Base-by-base conservation (phyloP, 2,113 vertebrate species). In the Geococcyx californianus region DNA sequence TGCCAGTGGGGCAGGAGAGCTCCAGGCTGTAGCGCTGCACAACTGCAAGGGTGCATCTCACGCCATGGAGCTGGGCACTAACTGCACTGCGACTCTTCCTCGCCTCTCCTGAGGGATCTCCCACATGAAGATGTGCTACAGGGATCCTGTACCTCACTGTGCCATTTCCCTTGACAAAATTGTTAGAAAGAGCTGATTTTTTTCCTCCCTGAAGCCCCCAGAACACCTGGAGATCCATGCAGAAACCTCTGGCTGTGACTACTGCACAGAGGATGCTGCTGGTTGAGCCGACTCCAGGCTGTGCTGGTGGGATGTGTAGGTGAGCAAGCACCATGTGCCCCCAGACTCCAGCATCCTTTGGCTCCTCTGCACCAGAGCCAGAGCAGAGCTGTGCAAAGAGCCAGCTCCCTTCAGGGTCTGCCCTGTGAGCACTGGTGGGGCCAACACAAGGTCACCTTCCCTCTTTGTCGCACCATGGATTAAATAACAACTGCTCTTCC, bases 391-490 rank as follows among this genome's bases (percentile, higher is more conserved):
- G 28, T n/a, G 33, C 16, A 11, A 59, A 40, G 44, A 66, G 34
- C n/a, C 51, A 26, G 24, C 19, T 59, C 45, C 21, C n/a, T 10
- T 52, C n/a, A 42, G 68, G 56, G 56, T 76, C 28, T 82, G 69
- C 49, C 4, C 0, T 9, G 54, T 2, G 24, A n/a, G 28, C 56
- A 34, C 47, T n/a, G 38, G 36, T 10, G 31, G 34, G 45, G 13
- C 26, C 34, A 38, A 3, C 0, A 10, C 54, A 26, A 16, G 0
- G 1, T 18, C n/a, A 13, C 44, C 42, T 55, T 49, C 42, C 75
- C 38, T 17, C 26, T 75, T 34, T 25, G 14, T n/a, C n/a, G n/a
- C 56, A 44, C 31, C 45, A 44, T 21, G 21, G 21, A 9, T 55
- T 55, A 55, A 73, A 24, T 54, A 62, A 51, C 13, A 23, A 23